Base-by-base conservation (phyloP, 2,888 invertebrate genomes). In the Gastrophysa polygoni region DNA sequence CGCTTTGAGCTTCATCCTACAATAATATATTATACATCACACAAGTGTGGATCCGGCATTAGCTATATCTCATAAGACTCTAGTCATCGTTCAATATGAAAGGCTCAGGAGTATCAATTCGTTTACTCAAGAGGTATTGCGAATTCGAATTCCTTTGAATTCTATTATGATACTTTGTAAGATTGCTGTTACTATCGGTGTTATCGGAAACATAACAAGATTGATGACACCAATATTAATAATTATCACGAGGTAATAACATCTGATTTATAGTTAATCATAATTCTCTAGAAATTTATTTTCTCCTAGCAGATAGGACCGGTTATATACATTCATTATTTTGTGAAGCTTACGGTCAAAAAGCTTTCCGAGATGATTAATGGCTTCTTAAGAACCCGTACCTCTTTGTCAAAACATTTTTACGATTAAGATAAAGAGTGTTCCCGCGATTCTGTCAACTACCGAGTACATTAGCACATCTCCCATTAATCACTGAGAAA, bases 391-490 rank as follows among this genome's bases (percentile, higher is more conserved):
- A 52, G 52, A 52, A 34, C 28, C 28, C 20, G 24, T 28, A 43
- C 21, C 24, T 24, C 10, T 21, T 54, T 18, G 14, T 43, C 11
- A 10, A 54, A 52, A 54, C 29, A 29, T 17, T 43, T n/a, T 54
- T 24, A 38, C 14, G 38, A 38, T 38, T 38, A 6, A 38, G 38
- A 38, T 38, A 38, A 24, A 24, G 24, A 24, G 14, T 38, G 38
- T 50, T 34, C 3, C 11, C 4, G 18, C 11, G 20, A 46, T 21
- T 18, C 32, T 51, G 32, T 29, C 51, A 17, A 43, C 54, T 28
- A 54, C 16, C 44, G 38, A 38, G 38, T 54, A 54, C 54, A 54
- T 54, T 54, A 54, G 54, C 54, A 54, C 54, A 44, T 54, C 16
- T 43, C 20, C 43, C 24, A 43, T 54, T 16, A 54, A 44, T 54